Conservation (phyloP, 2,888 invertebrate genomes). For the Drosophila nr. perissopoda region DNA sequence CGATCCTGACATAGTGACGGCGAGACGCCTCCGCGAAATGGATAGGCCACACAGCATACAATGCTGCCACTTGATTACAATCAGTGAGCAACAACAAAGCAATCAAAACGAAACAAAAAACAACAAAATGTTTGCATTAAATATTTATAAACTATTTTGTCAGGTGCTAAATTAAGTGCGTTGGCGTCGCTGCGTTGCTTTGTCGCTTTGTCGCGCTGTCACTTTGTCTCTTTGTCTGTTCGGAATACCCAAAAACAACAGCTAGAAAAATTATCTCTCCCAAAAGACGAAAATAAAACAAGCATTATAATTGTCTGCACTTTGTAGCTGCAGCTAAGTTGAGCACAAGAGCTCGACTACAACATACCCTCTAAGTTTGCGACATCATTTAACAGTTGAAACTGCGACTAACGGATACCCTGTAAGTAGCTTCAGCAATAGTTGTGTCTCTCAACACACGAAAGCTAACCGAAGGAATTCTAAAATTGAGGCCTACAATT, state of each 20-base stretch:
- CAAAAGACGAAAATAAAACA: neutral
- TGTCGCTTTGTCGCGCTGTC: neutral
- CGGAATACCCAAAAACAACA: neutral
- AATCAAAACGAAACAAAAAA: constrained; percentile 11
- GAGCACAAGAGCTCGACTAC: neutral
- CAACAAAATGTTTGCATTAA: constrained; percentile 47
- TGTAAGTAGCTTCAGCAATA: neutral
- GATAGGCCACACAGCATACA: neutral
- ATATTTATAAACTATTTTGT: constrained; percentile 58
- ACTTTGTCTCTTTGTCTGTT: neutral
- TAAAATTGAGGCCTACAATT: neutral
- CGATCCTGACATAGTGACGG: constrained; percentile 57
- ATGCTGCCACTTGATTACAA: constrained; percentile 51
- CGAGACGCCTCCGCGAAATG: constrained; percentile 31
- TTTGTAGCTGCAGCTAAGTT: neutral
- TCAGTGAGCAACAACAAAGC: constrained; percentile 18
- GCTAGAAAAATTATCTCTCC: neutral
- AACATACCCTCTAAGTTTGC: neutral
- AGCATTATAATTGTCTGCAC: neutral
- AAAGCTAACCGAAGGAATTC: neutral
- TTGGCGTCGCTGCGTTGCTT: constrained; percentile 42
- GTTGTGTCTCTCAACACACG: neutral
- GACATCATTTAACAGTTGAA: neutral
- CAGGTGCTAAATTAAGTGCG: constrained; percentile 15
- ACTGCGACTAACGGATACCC: neutral